Conservation (phyloP, 2,113 vertebrate species). For the Pelusios castaneus region DNA sequence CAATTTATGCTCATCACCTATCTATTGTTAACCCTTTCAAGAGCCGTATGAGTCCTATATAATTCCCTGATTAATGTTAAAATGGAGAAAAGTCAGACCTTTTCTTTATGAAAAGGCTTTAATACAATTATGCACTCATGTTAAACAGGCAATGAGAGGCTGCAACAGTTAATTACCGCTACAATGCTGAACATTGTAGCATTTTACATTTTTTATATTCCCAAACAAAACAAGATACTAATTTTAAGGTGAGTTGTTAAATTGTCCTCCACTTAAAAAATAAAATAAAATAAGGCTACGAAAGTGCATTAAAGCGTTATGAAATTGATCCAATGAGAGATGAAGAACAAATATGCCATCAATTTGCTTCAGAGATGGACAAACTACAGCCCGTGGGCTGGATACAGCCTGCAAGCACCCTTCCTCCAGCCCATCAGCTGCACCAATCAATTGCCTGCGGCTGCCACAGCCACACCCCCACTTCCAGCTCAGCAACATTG, state of each 20-base stretch:
- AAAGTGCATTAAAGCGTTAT: background rate
- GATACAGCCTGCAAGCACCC: too few relatives aligned
- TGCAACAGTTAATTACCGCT: slow-evolving; percentile 20
- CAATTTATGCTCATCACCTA: background rate
- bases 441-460: too few relatives aligned
- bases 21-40: background rate
- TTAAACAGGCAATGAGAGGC: background rate
- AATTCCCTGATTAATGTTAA: background rate
- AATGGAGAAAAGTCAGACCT: background rate
- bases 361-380: background rate
- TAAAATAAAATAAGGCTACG: background rate
- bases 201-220: background rate
- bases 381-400: too few relatives aligned
- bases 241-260: slow-evolving; percentile 18
- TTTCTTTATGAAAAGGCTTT: slow-evolving; percentile 12
- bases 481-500: too few relatives aligned
- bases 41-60: background rate
- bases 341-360: background rate
- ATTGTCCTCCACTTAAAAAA: background rate
- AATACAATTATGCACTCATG: background rate
- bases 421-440: too few relatives aligned
- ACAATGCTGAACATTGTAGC: background rate
- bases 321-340: background rate
- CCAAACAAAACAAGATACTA: background rate
- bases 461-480: too few relatives aligned